Conservation (phyloP, 2,113 vertebrate species). For the Tylochromis polylepis region DNA sequence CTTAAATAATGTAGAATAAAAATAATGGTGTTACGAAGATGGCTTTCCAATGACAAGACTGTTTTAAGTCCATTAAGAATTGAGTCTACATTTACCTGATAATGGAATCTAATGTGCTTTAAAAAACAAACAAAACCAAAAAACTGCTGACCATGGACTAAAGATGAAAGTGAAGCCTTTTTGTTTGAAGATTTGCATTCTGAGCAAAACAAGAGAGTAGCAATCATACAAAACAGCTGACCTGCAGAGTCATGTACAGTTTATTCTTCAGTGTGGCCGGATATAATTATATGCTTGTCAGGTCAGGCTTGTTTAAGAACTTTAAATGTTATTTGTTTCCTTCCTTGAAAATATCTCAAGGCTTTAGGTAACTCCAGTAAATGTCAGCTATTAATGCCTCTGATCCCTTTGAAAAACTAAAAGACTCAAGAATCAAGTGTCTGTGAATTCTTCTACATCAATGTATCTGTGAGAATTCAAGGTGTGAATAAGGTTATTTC, state of each 20-base stretch:
- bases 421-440: neutral
- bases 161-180: neutral
- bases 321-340: neutral
- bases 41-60: too few species aligned
- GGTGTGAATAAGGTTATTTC: neutral
- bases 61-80: too few species aligned
- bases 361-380: neutral
- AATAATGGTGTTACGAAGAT: too few species aligned
- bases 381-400: neutral
- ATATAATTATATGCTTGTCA: neutral
- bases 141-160: neutral
- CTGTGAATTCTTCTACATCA: neutral
- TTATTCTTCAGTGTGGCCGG: fast-evolving
- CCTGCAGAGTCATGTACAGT: neutral
- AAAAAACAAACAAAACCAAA: neutral
- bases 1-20: neutral
- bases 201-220: neutral
- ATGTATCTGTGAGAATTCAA: neutral
- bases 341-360: neutral
- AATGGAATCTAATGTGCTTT: neutral
- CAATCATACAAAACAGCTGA: neutral
- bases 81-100: neutral
- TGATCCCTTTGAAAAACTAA: neutral
- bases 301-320: neutral
- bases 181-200: neutral